Base-by-base conservation (phyloP, 2,888 invertebrate genomes). In the Ennomos fuscantarius region DNA sequence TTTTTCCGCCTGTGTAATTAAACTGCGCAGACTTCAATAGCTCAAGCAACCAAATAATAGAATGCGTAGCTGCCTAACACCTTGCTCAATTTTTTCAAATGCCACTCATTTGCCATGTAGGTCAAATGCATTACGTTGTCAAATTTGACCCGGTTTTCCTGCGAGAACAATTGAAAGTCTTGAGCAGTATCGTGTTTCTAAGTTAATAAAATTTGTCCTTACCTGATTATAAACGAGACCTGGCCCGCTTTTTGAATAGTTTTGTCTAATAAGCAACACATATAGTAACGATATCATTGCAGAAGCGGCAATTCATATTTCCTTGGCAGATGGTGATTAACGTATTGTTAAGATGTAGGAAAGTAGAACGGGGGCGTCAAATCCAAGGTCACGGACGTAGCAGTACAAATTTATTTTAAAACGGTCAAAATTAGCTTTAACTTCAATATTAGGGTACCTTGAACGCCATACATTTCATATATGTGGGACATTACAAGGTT, bases 301-400 rank as follows among this genome's bases (percentile, higher is more conserved):
- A 74, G 64, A 62, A 65, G 63, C 65, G 54, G 59, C 55, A 72
- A 69, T 73, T 69, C 60, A 61, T 67, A 62, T 67, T 63, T 74
- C 71, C 70, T 74, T 74, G 78, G 78, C 81, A 78, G 79, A 78
- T 82, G 75, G 81, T 87, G 82, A 85, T 87, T 85, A 84, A 86
- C 74, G 78, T 76, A 84, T 87, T 86, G 86, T 86, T 84, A 81
- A 86, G 84, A 88, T 84, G 81, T 87, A 84, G 82, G 79, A 87
- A 88, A 88, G 86, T 89, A 84, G 88, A 85, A 88, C 87, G 73
- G 88, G 89, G 87, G 87, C 87, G 82, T 83, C 81, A 82, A 82
- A 82, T 82, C 75, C 86, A 88, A 88, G 89, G 89, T 80, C 77
- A 78, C 69, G 78, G 76, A 84, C 79, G 79, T 81, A 77, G 78